These are phyloP conservation scores for Dipodomys spectabilis DNA, from an alignment of 2,113 vertebrate genomes.

Conservation along the genomic window DNA sequence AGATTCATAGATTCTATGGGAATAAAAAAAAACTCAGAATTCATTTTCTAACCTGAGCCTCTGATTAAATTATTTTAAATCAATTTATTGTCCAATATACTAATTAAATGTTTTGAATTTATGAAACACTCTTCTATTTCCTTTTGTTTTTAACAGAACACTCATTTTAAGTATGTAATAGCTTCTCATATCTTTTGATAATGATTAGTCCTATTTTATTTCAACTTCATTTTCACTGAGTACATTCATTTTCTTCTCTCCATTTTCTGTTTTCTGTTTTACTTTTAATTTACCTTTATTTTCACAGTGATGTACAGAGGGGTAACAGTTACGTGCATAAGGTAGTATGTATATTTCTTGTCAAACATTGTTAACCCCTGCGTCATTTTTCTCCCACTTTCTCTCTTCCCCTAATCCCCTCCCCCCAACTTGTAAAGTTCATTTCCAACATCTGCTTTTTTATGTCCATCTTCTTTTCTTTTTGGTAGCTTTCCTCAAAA, in stretches of 20 bases:
- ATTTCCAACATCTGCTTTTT: too few relatives aligned
- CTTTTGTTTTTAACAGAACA: not conserved
- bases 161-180: not conserved
- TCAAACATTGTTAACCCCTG: too few relatives aligned
- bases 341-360: too few relatives aligned
- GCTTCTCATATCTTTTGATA: not conserved
- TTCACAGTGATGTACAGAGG: too few relatives aligned
- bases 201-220: not conserved
- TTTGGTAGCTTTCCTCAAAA: not conserved
- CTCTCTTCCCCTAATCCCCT: too few relatives aligned
- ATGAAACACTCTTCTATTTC: not conserved
- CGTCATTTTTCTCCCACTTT: too few relatives aligned
- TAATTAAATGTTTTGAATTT: not conserved
- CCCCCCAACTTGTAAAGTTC: too few relatives aligned
- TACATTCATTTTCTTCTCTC: not conserved
- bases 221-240: not conserved
- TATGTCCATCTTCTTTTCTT: not conserved
- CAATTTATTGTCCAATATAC: not conserved
- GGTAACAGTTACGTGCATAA: too few relatives aligned
- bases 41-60: not conserved
- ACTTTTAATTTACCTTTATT: not conserved
- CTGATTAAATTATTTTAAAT: not conserved
- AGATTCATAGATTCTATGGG: not conserved
- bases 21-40: not conserved
- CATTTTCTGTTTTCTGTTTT: not conserved